Base-by-base conservation (phyloP, 2,888 invertebrate species). In the Pseudococcus jackbeardsleyi region DNA sequence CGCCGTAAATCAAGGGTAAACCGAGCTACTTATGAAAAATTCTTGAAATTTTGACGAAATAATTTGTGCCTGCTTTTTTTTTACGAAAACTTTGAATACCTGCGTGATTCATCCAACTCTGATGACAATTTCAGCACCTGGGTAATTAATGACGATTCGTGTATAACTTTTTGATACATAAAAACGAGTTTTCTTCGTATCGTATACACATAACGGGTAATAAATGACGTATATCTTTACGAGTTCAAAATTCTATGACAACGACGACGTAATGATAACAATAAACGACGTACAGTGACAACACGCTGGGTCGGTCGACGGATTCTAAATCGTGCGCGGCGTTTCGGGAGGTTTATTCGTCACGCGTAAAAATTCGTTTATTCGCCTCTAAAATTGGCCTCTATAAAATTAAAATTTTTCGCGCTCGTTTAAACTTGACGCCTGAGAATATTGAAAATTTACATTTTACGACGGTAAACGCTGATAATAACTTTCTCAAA, bases 401-500 rank as follows among this genome's bases (percentile, higher is more conserved):
- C 46, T 46, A 82, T 82, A 82, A 82, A 82, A 82, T 82, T 42
- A 46, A 82, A 82, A 82, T 12, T 72, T 82, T 46, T 82, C 79
- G 79, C 79, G 79, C 46, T 46, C 79, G 19, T 82, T 82, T 42
- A 46, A 82, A 82, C 79, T n/a, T 46, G 46, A 46, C 46, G 79
- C 79, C 79, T 26, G 42, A 82, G 46, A 82, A 82, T 82, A 82
- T 82, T 82, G 79, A 82, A 82, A 46, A 82, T 82, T 82, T 46
- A 82, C 79, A 82, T 82, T 82, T 82, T 82, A 46, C 79, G 79
- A 46, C 79, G 72, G 46, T 82, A 82, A 82, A 82, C 79, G 79
- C 79, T 46, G 46, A 82, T 82, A 82, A 82, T 82, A 82, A 82
- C 79, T 82, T 82, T 82, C 79, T 82, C 79, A 82, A 82, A 42